phyloP scores from a whole-genome alignment of 2,797 vertebrate species.

The Pachyuromys duprasi region DNA sequence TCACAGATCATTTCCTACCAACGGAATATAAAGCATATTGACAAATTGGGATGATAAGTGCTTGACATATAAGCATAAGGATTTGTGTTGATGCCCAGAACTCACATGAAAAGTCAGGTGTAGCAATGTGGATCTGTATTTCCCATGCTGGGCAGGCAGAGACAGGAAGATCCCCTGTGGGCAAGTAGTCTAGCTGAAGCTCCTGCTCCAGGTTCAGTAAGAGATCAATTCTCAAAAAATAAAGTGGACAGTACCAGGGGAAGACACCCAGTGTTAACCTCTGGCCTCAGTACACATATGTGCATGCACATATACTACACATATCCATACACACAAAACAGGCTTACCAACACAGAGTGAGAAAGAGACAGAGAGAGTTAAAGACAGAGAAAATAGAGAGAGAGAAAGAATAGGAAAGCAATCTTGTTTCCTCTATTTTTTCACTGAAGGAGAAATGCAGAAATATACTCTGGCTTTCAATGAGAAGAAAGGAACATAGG shows the following conservation, averaged over 20 bases:
- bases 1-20: slow-evolving; percentile 37
- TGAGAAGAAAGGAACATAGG: neutral
- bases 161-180: neutral
- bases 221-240: neutral
- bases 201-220: neutral
- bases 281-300: neutral
- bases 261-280: neutral
- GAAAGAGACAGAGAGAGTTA: neutral
- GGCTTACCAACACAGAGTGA: neutral
- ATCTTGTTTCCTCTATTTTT: neutral
- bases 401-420: neutral
- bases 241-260: neutral
- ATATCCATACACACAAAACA: neutral
- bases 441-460: neutral
- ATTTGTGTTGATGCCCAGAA: neutral
- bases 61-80: neutral
- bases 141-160: neutral
- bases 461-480: neutral
- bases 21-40: neutral
- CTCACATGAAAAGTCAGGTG: too few relatives aligned
- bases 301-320: neutral
- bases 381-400: fast-evolving
- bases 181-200: neutral
- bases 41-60: neutral
- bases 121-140: neutral